Conservation (phyloP, 2,113 vertebrate genomes). For the Datnioides undecimradiatus region DNA sequence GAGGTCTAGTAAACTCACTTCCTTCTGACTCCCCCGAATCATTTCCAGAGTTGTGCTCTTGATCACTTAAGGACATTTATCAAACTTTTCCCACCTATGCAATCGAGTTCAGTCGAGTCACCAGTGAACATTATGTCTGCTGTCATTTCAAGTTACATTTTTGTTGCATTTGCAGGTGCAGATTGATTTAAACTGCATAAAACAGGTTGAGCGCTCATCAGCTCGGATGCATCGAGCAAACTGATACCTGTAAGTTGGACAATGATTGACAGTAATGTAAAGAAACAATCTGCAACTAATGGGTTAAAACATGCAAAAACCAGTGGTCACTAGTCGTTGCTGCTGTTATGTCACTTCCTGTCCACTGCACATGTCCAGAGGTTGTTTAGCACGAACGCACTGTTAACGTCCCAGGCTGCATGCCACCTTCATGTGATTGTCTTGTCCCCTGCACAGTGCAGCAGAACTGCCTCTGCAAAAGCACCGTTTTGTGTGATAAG, state of each 20-base stretch:
- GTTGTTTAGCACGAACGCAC: background rate
- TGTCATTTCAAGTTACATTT: background rate
- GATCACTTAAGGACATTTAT: too few relatives aligned
- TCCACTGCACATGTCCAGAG: constrained; percentile 2
- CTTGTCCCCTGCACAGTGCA: constrained; percentile 1
- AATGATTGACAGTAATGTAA: background rate
- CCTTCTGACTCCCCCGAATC: too few relatives aligned
- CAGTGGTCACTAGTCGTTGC: background rate
- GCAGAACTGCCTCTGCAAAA: constrained; percentile 3
- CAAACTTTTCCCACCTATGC: too few relatives aligned
- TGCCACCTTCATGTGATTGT: constrained; percentile 22
- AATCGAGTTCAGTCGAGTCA: too few relatives aligned
- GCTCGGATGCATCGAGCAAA: background rate
- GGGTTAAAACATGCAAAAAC: constrained; percentile 40
- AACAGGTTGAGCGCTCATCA: background rate
- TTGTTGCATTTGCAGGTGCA: background rate
- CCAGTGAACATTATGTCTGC: background rate
- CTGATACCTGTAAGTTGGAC: background rate
- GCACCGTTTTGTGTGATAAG: background rate
- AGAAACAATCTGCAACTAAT: background rate
- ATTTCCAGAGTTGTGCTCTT: too few relatives aligned
- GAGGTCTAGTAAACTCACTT: too few relatives aligned
- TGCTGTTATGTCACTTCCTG: background rate
- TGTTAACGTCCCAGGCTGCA: constrained; percentile 31
- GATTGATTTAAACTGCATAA: background rate